Conservation (phyloP, 2,113 vertebrate species). For the Tapirus terrestris region DNA sequence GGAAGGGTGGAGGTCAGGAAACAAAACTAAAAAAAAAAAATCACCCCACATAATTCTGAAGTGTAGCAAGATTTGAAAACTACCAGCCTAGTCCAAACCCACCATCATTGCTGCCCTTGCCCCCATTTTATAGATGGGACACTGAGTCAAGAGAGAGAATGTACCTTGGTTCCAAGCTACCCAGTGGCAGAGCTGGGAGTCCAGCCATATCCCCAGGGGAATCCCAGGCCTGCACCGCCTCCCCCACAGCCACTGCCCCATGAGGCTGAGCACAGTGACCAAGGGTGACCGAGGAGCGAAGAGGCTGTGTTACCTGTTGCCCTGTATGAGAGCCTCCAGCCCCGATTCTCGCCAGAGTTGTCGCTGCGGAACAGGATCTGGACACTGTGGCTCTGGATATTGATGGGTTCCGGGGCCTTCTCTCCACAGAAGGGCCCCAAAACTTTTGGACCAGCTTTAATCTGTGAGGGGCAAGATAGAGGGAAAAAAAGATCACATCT, state of each 20-base stretch:
- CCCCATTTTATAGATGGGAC: neutral
- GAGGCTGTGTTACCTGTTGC: conserved; percentile 85
- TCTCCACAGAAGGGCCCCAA: conserved; percentile 94
- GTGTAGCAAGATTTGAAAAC: neutral
- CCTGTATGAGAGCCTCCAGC: conserved; percentile 93
- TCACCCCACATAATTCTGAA: neutral
- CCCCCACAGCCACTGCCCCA: neutral
- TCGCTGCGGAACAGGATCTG: conserved; percentile 94
- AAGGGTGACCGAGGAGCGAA: neutral
- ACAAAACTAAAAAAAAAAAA: neutral
- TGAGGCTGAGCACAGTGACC: neutral
- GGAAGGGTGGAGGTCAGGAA: neutral
- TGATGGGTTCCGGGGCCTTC: conserved; percentile 90
- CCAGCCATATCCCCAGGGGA: neutral
- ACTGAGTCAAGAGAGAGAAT: neutral
- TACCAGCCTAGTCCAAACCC: neutral
- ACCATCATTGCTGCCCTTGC: neutral
- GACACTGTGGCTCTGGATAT: conserved; percentile 88
- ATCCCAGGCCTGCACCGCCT: neutral
- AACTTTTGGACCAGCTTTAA: conserved; percentile 87
- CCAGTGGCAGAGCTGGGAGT: neutral
- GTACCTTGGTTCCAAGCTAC: neutral
- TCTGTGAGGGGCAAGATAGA: conserved; percentile 82
- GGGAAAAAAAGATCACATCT: neutral
- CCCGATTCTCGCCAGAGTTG: conserved; percentile 94